A percentile compares a stretch with the other conserved stretches of the same genome.
Evolutionary conservation across 2,113 vertebrate species (phyloP).

Genomic region (Muscicapa adusta): DNA sequence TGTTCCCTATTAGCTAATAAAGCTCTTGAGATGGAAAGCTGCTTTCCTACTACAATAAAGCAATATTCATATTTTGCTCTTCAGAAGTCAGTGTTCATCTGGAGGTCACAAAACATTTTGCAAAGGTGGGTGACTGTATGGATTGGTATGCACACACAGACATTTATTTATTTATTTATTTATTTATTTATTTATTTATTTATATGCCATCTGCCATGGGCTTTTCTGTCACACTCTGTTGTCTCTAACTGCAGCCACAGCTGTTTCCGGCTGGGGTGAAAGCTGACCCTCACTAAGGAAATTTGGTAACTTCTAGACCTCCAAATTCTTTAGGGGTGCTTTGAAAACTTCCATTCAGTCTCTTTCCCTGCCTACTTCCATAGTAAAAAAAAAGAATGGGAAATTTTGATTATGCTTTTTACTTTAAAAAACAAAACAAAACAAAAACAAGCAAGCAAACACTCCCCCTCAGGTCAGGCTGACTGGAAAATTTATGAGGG

Average conservation of each 20-base stretch:
- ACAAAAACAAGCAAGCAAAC: not conserved
- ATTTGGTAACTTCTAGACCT: not conserved
- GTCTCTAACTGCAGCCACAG: not conserved
- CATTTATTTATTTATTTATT: too few species aligned
- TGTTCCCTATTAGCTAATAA: not conserved
- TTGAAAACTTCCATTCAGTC: not conserved
- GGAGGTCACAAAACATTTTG: not conserved
- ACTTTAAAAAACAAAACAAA: not conserved
- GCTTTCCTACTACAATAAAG: not conserved
- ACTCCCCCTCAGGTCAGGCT: not conserved
- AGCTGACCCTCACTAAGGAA: constrained; percentile 37
- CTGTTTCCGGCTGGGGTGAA: constrained; percentile 21
- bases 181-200: not conserved
- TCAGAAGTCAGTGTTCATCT: not conserved
- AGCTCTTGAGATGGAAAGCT: not conserved
- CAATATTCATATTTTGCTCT: not conserved
- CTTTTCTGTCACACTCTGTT: not conserved
- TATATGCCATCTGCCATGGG: not conserved
- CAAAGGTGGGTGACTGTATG: not conserved
- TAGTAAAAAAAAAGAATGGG: not conserved
- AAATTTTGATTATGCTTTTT: not conserved
- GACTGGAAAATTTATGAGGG: not conserved
- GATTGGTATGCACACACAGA: not conserved
- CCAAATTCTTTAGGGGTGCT: not conserved
- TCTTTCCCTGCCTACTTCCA: not conserved